phyloP scores from a whole-genome alignment of 2,113 vertebrate genomes.

The Oreochromis aureus region DNA sequence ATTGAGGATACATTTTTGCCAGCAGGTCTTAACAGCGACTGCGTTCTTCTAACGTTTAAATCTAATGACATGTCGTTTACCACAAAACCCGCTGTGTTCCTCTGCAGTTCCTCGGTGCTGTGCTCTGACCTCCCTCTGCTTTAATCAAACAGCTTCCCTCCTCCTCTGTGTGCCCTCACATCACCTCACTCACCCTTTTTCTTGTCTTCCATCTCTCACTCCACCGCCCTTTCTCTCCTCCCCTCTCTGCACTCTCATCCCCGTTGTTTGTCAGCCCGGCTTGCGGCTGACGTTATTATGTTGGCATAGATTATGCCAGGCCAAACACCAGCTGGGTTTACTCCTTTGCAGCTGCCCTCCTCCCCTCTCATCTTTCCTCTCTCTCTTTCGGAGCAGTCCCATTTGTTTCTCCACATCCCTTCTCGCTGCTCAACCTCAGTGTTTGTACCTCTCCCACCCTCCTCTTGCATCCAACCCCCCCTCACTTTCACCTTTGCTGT shows the following conservation, averaged over 20 bases:
- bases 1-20: not conserved
- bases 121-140: not conserved
- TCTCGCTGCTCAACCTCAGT: not conserved
- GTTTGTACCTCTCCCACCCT: not conserved
- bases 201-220: not conserved
- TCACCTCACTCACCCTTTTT: not conserved
- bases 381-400: not conserved
- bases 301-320: conserved; percentile 4
- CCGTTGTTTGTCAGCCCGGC: not conserved
- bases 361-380: not conserved
- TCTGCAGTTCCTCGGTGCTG: not conserved
- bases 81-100: not conserved
- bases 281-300: conserved; percentile 12
- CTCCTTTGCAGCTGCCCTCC: not conserved
- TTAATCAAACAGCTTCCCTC: not conserved
- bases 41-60: not conserved
- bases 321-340: conserved; percentile 14
- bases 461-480: not conserved
- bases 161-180: not conserved
- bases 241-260: not conserved
- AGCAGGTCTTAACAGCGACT: not conserved
- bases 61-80: not conserved
- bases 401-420: not conserved
- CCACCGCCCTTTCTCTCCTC: not conserved
- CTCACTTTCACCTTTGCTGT: not conserved